Percentiles rank a stretch among this genome's conserved stretches.
Conservation (phyloP, 2,797 vertebrate genomes). For the Melanotaenia trifasciata region DNA sequence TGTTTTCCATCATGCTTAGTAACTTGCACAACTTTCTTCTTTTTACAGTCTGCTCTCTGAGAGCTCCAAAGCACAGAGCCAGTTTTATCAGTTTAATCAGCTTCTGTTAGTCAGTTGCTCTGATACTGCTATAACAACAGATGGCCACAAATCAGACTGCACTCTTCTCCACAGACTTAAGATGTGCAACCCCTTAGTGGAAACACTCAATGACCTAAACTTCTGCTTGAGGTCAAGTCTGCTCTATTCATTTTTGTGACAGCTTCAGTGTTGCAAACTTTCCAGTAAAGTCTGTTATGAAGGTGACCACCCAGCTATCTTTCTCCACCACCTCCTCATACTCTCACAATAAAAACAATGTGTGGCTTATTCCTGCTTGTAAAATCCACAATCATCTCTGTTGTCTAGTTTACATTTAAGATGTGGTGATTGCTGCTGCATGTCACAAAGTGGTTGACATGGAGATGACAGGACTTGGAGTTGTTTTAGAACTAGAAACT, state of each 20-base stretch:
- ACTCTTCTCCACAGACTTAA: neutral
- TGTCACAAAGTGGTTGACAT: too few relatives aligned
- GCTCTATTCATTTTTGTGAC: too few relatives aligned
- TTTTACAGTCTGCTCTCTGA: neutral
- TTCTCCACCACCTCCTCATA: neutral
- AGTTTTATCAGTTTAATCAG: neutral
- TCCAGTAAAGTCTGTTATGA: neutral
- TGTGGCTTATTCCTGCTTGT: neutral
- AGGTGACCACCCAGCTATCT: neutral
- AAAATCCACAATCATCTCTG: neutral
- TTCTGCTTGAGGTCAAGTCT: too few relatives aligned
- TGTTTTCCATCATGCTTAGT: neutral
- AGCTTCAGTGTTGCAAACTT: too few relatives aligned
- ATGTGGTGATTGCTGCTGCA: neutral
- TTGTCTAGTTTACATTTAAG: neutral
- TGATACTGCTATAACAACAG: neutral
- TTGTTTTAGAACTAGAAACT: too few relatives aligned
- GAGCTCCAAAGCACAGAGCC: neutral
- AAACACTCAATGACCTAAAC: too few relatives aligned
- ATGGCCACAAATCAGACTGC: neutral
- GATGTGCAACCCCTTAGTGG: too few relatives aligned
- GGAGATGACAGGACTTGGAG: too few relatives aligned
- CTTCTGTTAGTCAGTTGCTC: neutral
- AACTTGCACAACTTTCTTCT: neutral
- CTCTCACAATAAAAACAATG: neutral